Conservation (phyloP, 2,113 vertebrate species). For the Zosterops pallidus region DNA sequence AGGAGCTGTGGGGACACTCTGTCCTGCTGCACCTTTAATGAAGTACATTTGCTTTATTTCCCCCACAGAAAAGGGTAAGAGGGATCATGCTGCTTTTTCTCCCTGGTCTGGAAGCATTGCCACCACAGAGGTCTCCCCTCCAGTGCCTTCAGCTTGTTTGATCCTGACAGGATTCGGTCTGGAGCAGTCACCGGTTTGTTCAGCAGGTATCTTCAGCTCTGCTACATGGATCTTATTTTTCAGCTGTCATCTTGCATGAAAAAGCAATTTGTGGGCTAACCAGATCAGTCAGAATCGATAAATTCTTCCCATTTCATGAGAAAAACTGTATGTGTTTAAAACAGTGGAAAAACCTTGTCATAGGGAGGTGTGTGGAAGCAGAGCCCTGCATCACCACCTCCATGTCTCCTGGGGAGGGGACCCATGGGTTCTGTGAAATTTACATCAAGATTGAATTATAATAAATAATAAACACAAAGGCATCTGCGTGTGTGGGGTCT, state of each 20-base stretch:
- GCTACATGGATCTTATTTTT: neutral
- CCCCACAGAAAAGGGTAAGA: neutral
- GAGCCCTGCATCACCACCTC: neutral
- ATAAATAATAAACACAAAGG: neutral
- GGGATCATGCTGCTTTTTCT: neutral
- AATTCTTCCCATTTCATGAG: neutral
- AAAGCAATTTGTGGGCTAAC: neutral
- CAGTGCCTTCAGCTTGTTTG: neutral
- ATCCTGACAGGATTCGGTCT: neutral
- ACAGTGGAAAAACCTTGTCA: neutral
- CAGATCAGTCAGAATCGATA: neutral
- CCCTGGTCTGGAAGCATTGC: neutral
- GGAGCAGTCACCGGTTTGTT: neutral
- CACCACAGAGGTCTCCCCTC: neutral
- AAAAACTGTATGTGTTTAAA: neutral
- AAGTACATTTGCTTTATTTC: neutral
- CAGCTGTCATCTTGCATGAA: neutral
- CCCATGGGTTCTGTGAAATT: neutral
- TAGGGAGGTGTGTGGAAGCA: neutral
- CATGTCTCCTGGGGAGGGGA: neutral
- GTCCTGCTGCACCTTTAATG: neutral
- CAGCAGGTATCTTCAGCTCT: neutral
- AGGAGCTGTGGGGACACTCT: neutral
- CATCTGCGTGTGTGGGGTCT: fast-evolving
- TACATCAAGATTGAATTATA: neutral